Evolutionary conservation across 2,797 vertebrate genomes (phyloP).

Genomic region (Arnoldichthys spilopterus): DNA sequence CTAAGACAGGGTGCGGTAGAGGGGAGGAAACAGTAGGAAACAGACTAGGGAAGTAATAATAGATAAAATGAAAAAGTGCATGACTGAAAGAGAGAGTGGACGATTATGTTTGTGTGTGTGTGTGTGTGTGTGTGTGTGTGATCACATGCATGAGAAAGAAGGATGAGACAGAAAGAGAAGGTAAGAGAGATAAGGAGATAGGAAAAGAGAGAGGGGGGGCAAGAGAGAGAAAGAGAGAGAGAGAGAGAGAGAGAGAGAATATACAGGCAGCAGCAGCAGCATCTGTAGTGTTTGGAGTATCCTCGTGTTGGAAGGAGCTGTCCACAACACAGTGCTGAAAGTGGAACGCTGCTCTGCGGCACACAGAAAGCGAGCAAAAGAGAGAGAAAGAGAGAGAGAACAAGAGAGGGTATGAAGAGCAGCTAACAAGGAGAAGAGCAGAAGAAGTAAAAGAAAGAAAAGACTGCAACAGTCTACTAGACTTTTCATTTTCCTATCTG

Average conservation of each 20-base stretch:
- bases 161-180: too few species aligned
- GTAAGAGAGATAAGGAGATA: not conserved
- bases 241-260: not conserved
- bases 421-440: slow-evolving; percentile 21
- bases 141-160: too few species aligned
- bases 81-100: slow-evolving; percentile 9
- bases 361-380: slow-evolving; percentile 49
- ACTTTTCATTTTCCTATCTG: slow-evolving; percentile 37
- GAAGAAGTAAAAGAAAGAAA: slow-evolving; percentile 30
- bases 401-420: slow-evolving; percentile 14
- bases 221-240: not conserved
- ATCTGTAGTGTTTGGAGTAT: slow-evolving; percentile 45
- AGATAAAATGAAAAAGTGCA: slow-evolving; percentile 23
- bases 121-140: slow-evolving; percentile 5
- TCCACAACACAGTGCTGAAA: slow-evolving; percentile 73
- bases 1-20: not conserved
- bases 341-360: slow-evolving; percentile 64
- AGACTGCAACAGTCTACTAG: slow-evolving; percentile 26
- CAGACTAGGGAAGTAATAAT: slow-evolving; percentile 16
- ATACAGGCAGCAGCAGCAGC: slow-evolving; percentile 13
- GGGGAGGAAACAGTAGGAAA: slow-evolving; percentile 6
- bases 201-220: slow-evolving; percentile 1
- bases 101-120: slow-evolving; percentile 33
- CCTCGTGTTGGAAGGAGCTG: slow-evolving; percentile 64
- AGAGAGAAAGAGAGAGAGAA: not conserved